Evolutionary conservation across 2,888 invertebrate species (phyloP), one percentile per base, ranked within the genome.

Genomic region (Odontothrips loti): DNA sequence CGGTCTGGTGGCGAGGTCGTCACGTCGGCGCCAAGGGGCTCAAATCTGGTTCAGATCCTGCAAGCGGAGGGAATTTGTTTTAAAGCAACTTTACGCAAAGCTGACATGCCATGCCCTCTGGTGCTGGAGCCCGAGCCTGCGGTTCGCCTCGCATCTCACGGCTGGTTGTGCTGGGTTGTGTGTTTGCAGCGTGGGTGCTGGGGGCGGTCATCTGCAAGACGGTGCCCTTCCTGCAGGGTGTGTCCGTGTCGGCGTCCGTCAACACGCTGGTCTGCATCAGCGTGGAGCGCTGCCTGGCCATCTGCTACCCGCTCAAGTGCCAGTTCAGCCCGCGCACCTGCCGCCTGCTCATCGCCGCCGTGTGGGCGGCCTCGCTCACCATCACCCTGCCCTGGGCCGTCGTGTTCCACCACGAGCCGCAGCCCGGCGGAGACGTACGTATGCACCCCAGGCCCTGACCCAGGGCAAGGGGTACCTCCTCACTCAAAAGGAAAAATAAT

Each of bases 181-280:
- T 68, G 51, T 82, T 86, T 87, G n/a, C 86, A 90, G 90, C 89
- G 68, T 91, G 90, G 90, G 87, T 88, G 75, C 87, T 90, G 82
- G 90, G 90, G 1, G 87, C 88, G 83, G 87, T 89, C 83, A 88
- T 90, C 85, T 90, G 90, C 85, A 90, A 90, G 85, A 87, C 88
- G 17, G 89, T 90, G 20, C 89, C 90, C 9, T 91, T 90, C 84
- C 86, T 90, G 4, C 90, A 91, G 85, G 90, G 90, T 15, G 90
- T 90, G 12, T 89, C 90, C 9, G 90, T 90, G 29, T 89, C 89
- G 83, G 90, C 90, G 23, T 90, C 90, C 1, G 89, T 90, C 82
- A 90, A 89, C 85, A 90, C 90, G 0, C 85, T 91, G 80, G 89
- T 90, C 80, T 90, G 90, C 80, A 90, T 90, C 79, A 89, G 90